Conservation (phyloP, 2,888 invertebrate genomes). For the Ephialtes manifestator region DNA sequence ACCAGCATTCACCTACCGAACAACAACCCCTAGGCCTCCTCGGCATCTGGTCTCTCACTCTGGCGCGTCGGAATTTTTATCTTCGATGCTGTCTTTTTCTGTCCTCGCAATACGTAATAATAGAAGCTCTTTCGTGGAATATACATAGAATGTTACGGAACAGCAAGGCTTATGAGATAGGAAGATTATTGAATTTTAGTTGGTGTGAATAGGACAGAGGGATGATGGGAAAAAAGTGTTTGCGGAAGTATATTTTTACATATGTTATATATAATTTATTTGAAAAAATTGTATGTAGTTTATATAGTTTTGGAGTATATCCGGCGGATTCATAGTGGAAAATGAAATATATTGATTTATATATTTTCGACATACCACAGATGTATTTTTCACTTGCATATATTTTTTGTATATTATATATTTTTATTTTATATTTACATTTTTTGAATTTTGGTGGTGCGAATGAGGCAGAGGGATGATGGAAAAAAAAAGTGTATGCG, state of each 20-base stretch:
- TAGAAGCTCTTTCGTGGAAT: not conserved
- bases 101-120: constrained; percentile 15
- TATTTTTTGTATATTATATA: too few species aligned
- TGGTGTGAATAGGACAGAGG: not conserved
- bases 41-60: constrained; percentile 33
- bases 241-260: not conserved
- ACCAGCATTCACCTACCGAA: constrained; percentile 41
- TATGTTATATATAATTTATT: too few species aligned
- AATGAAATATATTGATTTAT: too few species aligned
- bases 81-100: not conserved
- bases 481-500: not conserved
- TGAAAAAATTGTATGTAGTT: too few species aligned
- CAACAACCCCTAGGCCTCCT: constrained; percentile 65
- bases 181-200: not conserved
- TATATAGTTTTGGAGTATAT: too few species aligned
- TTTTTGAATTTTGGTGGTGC: not conserved
- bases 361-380: too few species aligned
- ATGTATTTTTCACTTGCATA: too few species aligned
- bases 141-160: not conserved
- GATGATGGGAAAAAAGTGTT: not conserved
- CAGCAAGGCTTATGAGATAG: not conserved
- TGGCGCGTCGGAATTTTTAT: constrained; percentile 11
- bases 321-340: too few species aligned
- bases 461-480: not conserved
- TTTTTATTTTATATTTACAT: too few species aligned